Evolutionary conservation across 2,113 vertebrate genomes (phyloP), one percentile per base, ranked within the genome.

Genomic region (Ammodytes dubius): DNA sequence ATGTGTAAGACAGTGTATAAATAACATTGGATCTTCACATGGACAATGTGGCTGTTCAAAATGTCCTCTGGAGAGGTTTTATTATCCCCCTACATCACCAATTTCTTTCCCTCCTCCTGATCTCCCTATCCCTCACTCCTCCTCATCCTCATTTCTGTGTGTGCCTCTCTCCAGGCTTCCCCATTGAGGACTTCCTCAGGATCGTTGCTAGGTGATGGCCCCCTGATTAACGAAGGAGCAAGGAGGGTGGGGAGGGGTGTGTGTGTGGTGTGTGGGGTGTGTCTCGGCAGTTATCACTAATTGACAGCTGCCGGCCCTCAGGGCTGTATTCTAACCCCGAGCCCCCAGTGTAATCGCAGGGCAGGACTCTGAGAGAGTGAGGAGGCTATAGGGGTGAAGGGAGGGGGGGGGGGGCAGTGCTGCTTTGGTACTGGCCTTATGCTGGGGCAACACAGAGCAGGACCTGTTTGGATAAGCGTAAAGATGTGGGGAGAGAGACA

Each of bases 281-380:
- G n/a, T 95, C 96, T 95, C 93, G 4, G 83, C 94, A 96, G 96
- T 96, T 97, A 96, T 97, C 97, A 95, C 96, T 99, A 97, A 99
- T 97, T 98, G 98, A 98, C 97, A 99, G 97, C 97, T 97, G 96
- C 96, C 97, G 96, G 96, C 97, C 97, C 97, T 96, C 91, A 95
- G 97, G 97, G 97, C 96, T 97, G 96, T 94, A 95, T 96, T 96
- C 96, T 96, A 97, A 97, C 97, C 97, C 96, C 91, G 93, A 94
- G 96, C 96, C 96, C 96, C 92, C 92, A 91, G 91, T 94, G 95
- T 96, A 97, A 98, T 97, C 96, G 96, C 95, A 97, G 96, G 97
- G 96, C 97, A 97, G 95, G 89, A 94, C 95, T 96, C 93, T 94
- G 91, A 83, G 88, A 92, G 91, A 92, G 92, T 91, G 93, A 91